Conservation (phyloP, 2,797 vertebrate genomes). For the Silurus aristotelis region DNA sequence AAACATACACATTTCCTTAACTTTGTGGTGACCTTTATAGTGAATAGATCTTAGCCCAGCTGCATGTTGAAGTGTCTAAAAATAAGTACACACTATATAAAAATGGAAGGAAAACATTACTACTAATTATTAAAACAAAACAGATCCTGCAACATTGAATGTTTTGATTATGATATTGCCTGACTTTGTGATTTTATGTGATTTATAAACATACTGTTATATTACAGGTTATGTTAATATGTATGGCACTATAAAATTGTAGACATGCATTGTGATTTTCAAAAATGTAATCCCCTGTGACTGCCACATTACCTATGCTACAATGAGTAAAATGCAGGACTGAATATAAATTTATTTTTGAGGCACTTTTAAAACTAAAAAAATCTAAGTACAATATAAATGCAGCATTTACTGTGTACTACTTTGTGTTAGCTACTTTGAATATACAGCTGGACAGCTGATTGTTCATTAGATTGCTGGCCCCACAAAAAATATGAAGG, state of each 20-base stretch:
- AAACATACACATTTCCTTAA: slow-evolving; percentile 9
- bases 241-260: not conserved
- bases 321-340: not conserved
- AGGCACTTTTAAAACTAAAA: not conserved
- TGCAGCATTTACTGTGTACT: not conserved
- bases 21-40: not conserved
- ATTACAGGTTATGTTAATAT: not conserved
- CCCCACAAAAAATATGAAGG: not conserved
- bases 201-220: not conserved
- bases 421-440: not conserved
- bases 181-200: not conserved
- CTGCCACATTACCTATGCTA: not conserved
- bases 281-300: not conserved
- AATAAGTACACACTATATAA: not conserved
- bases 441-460: not conserved
- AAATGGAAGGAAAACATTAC: not conserved
- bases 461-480: not conserved
- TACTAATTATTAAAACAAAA: not conserved
- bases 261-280: not conserved
- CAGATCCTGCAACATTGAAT: not conserved
- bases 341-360: not conserved
- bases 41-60: not conserved
- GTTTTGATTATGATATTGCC: not conserved
- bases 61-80: not conserved
- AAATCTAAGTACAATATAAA: not conserved